Evolutionary conservation across 2,113 vertebrate species (phyloP).

Genomic region (Chrysemys picta): DNA sequence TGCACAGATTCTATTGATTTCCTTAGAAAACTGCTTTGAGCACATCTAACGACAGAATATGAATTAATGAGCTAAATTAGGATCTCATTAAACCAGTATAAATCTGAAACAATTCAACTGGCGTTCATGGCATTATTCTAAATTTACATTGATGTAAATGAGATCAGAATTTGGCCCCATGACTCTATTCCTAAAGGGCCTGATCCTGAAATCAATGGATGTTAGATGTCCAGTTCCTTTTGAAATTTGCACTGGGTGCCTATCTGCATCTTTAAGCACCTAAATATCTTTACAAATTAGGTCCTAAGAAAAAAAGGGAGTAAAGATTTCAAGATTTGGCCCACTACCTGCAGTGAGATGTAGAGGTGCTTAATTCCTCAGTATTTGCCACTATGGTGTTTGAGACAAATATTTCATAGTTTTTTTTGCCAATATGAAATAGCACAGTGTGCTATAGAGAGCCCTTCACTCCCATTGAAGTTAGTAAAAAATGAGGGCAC

Average conservation of each 20-base stretch:
- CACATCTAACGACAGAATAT: background rate
- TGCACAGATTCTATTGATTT: slow-evolving; percentile 28
- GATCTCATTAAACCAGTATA: slow-evolving; percentile 28
- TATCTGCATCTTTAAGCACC: too few species aligned
- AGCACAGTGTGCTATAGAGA: background rate
- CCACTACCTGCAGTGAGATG: background rate
- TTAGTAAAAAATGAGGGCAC: background rate
- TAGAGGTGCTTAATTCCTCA: background rate
- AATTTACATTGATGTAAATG: slow-evolving; percentile 3
- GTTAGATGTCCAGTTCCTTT: too few species aligned
- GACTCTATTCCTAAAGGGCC: too few species aligned
- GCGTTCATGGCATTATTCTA: slow-evolving; percentile 10
- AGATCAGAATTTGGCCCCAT: background rate
- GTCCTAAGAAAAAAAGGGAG: slow-evolving; percentile 17
- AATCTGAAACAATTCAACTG: background rate
- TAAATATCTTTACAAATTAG: background rate
- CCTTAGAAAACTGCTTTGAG: background rate
- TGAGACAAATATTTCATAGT: background rate
- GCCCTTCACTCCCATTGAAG: background rate
- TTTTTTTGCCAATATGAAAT: background rate
- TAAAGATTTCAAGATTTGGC: slow-evolving; percentile 8
- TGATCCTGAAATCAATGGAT: too few species aligned
- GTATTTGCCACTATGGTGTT: background rate
- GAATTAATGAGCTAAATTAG: slow-evolving; percentile 52
- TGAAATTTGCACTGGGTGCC: too few species aligned